A percentile compares a stretch with the other conserved stretches of the same genome.
These are phyloP conservation scores for Heterodera filipjevi DNA, from an alignment of 2,888 invertebrate species.

Conservation along the genomic window DNA sequence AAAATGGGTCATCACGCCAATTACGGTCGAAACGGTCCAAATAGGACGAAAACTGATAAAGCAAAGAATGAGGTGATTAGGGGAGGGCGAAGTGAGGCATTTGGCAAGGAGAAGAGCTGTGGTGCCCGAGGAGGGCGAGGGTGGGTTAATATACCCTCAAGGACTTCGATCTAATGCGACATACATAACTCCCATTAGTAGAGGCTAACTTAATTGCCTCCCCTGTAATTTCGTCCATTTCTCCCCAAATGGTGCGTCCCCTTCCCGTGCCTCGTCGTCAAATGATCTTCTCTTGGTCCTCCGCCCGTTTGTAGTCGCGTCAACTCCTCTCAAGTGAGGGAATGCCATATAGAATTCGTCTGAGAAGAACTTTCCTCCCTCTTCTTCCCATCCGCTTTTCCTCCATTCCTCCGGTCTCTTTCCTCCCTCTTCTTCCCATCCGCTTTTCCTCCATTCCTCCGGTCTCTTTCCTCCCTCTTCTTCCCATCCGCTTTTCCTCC, in stretches of 20 bases:
- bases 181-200: no score
- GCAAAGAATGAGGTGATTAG: not conserved
- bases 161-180: no score
- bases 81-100: not conserved
- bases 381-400: not conserved
- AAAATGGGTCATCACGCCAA: constrained; percentile 63
- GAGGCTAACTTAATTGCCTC: not conserved
- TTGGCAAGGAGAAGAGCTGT: not conserved
- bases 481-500: not conserved
- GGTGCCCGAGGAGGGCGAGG: not conserved
- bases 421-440: not conserved
- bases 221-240: not conserved
- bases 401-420: not conserved
- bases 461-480: not conserved
- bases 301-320: not conserved
- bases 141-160: not conserved
- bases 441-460: not conserved
- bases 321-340: constrained; percentile 24
- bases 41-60: constrained; percentile 60
- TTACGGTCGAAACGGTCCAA: constrained; percentile 62
- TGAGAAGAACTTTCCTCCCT: constrained; percentile 28
- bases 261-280: not conserved
- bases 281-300: not conserved
- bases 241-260: not conserved
- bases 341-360: constrained; percentile 32